phyloP scores from a whole-genome alignment of 2,113 vertebrate genomes.

The Engystomops pustulosus region DNA sequence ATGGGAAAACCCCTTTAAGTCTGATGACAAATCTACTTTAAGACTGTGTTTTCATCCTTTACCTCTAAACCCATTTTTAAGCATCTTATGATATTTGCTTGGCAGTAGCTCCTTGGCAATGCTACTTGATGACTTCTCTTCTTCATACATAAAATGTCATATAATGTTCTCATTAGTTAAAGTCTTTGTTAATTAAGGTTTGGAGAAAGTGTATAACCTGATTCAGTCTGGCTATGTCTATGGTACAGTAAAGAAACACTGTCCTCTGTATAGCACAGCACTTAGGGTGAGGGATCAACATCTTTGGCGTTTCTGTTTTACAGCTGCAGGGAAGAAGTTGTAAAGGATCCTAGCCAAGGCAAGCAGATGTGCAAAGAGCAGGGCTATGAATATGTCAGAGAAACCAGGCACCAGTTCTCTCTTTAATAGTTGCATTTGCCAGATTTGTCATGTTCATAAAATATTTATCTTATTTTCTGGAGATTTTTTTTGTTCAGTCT shows the following conservation, averaged over 20 bases:
- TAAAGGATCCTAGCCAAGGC: constrained; percentile 5
- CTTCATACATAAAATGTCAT: neutral
- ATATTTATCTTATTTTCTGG: constrained; percentile 8
- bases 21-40: no score
- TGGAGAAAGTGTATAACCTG: neutral
- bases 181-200: neutral
- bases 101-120: neutral
- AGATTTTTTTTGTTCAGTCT: neutral
- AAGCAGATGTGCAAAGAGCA: constrained; percentile 42
- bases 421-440: neutral
- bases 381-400: constrained; percentile 24
- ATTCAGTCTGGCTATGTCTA: neutral
- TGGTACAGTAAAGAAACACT: neutral
- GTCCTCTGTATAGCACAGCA: neutral
- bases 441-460: neutral
- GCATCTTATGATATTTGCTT: neutral
- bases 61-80: neutral
- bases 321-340: constrained; percentile 26
- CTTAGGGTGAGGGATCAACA: neutral
- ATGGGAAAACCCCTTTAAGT: no score
- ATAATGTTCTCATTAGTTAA: neutral
- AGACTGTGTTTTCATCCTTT: no score
- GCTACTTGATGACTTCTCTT: neutral
- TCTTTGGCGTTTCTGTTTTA: constrained; percentile 16
- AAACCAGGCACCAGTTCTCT: neutral